phyloP scores from a whole-genome alignment of 2,797 vertebrate genomes.

The Diplodus puntazzo region DNA sequence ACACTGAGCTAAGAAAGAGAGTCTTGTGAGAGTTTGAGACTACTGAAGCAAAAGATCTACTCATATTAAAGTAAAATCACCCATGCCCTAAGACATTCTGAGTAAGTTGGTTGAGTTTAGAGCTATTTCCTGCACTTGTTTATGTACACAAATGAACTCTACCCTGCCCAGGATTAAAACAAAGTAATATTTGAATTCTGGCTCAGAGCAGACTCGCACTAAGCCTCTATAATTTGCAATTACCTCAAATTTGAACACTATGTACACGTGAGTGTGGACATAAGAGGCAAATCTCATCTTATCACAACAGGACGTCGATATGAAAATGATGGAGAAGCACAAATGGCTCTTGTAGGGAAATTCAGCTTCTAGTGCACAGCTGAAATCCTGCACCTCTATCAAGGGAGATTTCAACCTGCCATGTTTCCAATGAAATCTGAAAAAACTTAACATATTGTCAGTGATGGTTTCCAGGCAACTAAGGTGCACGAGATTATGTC shows the following conservation, averaged over 20 bases:
- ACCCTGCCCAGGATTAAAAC: not conserved
- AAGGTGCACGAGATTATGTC: slow-evolving; percentile 63
- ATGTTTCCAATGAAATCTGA: slow-evolving; percentile 52
- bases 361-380: slow-evolving; percentile 18
- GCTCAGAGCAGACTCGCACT: slow-evolving; percentile 3
- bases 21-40: not conserved
- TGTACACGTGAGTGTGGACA: not conserved
- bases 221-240: slow-evolving; percentile 34
- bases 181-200: slow-evolving; percentile 35
- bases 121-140: slow-evolving; percentile 1
- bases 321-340: slow-evolving; percentile 52
- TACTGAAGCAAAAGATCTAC: not conserved
- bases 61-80: slow-evolving; percentile 1
- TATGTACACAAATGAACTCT: not conserved
- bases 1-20: not conserved
- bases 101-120: not conserved
- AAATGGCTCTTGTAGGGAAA: slow-evolving; percentile 52
- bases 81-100: not conserved
- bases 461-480: slow-evolving; percentile 80
- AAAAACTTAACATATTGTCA: slow-evolving; percentile 41
- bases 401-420: slow-evolving; percentile 33
- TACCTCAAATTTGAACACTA: slow-evolving; percentile 14
- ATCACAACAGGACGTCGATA: slow-evolving; percentile 22
- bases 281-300: slow-evolving; percentile 35
- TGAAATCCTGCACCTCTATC: slow-evolving; percentile 23